Evolutionary conservation across 2,797 vertebrate species (phyloP).

Genomic region (Meriones psammophilus): DNA sequence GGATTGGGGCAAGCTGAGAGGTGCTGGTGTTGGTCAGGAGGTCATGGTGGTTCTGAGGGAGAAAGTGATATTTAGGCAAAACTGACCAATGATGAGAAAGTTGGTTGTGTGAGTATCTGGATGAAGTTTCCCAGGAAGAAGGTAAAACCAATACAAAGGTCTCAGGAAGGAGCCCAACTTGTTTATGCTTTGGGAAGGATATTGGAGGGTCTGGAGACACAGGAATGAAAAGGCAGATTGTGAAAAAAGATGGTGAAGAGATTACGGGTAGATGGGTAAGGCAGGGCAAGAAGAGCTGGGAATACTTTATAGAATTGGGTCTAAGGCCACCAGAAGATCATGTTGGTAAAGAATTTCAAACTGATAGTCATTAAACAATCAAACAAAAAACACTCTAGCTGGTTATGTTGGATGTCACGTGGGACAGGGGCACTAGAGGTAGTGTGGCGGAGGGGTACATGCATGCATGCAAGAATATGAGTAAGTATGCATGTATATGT

Average conservation of each 20-base stretch:
- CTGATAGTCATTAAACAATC: neutral
- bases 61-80: neutral
- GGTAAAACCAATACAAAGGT: neutral
- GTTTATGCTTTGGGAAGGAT: neutral
- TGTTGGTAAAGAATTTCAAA: neutral
- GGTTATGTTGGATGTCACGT: neutral
- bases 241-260: neutral
- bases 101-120: neutral
- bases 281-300: neutral
- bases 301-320: neutral
- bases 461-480: rapidly evolving
- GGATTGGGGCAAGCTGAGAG: neutral
- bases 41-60: neutral
- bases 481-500: neutral
- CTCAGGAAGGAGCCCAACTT: neutral
- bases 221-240: neutral
- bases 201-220: neutral
- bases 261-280: too few relatives aligned
- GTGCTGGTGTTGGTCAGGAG: neutral
- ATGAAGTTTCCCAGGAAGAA: neutral
- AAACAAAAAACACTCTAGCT: neutral
- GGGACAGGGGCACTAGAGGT: neutral
- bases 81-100: neutral
- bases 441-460: neutral
- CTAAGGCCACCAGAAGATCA: neutral